Base-by-base conservation (phyloP, 2,888 invertebrate species). In the Tetramorium bicarinatum region DNA sequence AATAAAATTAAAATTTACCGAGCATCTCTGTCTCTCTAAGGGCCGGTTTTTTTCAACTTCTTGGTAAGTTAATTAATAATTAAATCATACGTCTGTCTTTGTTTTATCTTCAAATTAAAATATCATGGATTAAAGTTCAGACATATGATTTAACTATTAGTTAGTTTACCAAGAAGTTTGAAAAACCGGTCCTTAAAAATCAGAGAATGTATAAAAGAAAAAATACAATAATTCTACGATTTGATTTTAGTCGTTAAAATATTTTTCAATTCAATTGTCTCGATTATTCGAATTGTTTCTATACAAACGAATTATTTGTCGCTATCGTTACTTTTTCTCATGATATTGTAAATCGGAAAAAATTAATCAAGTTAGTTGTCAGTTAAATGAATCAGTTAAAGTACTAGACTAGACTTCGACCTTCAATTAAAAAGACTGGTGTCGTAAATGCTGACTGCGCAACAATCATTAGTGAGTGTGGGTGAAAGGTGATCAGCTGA, bases 401-500 rank as follows among this genome's bases (percentile, higher is more conserved):
- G 15, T n/a, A 9, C 1, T n/a, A 49, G 49, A 25, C 11, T 49
- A 38, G 38, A 77, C 9, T 54, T 3, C 66, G 41, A 76, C 38
- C 41, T 61, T 29, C 38, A 25, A 56, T 69, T 54, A 69, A 56
- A 56, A 79, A 18, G 11, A 59, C 3, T 54, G 15, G 21, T 18
- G 18, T 8, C 18, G 8, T 41, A 62, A n/a, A 6, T 34, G 15
- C 29, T 56, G 44, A 59, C 29, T 44, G n/a, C n/a, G 44, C 47
- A 56, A 52, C 0, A 34, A 18, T 29, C 15, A 64, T 44, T 13
- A 49, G 79, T 54, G 52, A 85, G 54, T 52, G 66, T 74, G 66
- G 84, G 85, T 86, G 84, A 89, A 87, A 85, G 84, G 77, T 83
- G 61, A 90, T 82, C 87, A 83, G 83, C 87, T 87, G 86, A 81